Percentiles rank a stretch among this genome's conserved stretches.
phyloP scores from a whole-genome alignment of 2,888 invertebrate genomes.

The Sminthurinus aureus region DNA sequence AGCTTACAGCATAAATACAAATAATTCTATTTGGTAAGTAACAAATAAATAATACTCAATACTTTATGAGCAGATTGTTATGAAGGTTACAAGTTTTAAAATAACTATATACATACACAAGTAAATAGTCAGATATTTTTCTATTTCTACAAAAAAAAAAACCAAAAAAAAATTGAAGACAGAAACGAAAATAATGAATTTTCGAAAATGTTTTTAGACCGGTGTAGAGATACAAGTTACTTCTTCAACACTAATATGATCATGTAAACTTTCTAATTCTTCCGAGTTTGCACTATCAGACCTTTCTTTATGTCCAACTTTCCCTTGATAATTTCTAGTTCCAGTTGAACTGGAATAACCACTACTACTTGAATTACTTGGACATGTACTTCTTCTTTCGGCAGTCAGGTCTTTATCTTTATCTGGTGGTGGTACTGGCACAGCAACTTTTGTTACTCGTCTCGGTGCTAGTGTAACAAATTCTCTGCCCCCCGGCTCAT shows the following conservation, averaged over 20 bases:
- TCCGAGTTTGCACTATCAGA: constrained; percentile 54
- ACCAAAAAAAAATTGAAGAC: no score
- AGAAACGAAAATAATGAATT: background rate
- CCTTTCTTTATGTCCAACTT: constrained; percentile 44
- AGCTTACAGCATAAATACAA: no score
- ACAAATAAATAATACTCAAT: no score
- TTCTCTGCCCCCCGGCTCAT: constrained; percentile 53
- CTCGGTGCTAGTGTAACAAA: constrained; percentile 45
- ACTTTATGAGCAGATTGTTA: no score
- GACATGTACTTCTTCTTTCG: constrained; percentile 48
- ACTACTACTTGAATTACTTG: constrained; percentile 53
- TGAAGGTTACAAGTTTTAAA: no score
- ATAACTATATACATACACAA: no score
- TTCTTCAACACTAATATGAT: constrained; percentile 28
- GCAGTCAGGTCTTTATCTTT: constrained; percentile 38
- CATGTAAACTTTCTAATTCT: constrained; percentile 49
- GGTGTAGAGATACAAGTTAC: constrained; percentile 35
- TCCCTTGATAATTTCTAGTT: constrained; percentile 35
- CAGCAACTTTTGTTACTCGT: constrained; percentile 33
- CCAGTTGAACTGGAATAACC: constrained; percentile 53
- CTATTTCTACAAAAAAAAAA: background rate
- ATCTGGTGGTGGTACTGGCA: constrained; percentile 35
- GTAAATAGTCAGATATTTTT: background rate
- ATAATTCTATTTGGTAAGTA: no score
- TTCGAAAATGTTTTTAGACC: constrained; percentile 19